phyloP scores from a whole-genome alignment of 2,113 vertebrate species.

The Labeo catla region DNA sequence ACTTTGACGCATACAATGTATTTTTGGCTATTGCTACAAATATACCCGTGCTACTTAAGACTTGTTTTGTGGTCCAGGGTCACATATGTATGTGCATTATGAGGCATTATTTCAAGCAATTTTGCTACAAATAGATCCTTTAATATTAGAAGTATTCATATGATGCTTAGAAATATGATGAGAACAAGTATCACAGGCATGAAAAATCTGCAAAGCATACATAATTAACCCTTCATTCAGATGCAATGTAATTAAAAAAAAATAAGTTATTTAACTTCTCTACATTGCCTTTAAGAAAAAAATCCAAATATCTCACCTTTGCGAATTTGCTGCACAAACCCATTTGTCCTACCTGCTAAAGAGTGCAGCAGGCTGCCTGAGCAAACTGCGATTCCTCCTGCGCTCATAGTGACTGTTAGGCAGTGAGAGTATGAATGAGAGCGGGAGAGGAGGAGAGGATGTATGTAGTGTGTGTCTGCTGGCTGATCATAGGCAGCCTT shows the following conservation, averaged over 20 bases:
- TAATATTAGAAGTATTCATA: background rate
- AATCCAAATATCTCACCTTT: background rate
- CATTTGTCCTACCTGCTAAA: conserved; percentile 82
- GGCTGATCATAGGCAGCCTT: conserved; percentile 75
- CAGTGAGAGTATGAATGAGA: conserved; percentile 60
- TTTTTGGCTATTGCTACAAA: no score
- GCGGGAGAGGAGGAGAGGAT: conserved; percentile 67
- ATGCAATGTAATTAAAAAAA: background rate
- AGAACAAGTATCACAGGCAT: background rate
- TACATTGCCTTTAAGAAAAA: background rate
- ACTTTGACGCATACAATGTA: no score
- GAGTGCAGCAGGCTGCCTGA: conserved; percentile 82
- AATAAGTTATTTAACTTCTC: background rate
- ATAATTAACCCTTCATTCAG: background rate
- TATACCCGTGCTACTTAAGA: no score
- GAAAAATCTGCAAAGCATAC: background rate
- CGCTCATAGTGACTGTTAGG: conserved; percentile 37
- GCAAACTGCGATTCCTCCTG: conserved; percentile 33
- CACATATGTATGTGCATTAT: no score
- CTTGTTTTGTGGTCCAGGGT: no score
- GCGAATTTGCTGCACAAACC: background rate
- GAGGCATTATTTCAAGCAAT: no score
- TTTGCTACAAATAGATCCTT: background rate
- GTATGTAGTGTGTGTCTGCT: conserved; percentile 13
- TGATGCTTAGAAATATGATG: background rate